Base-by-base conservation (phyloP, 2,797 vertebrate species). In the Poecile montanus region DNA sequence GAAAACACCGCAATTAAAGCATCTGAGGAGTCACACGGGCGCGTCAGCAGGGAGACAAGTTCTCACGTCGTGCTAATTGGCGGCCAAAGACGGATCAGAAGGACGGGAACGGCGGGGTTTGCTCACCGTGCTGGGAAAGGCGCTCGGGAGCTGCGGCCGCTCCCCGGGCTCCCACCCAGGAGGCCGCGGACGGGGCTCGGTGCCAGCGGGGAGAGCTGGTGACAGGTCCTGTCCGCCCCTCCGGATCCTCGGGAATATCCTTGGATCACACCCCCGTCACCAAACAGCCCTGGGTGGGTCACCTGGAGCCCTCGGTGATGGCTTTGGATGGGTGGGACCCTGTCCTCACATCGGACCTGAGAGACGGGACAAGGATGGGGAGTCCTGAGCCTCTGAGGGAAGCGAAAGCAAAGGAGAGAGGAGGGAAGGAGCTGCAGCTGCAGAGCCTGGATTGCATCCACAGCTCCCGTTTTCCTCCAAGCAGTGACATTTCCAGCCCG, bases 1-100 rank as follows among this genome's bases (percentile, higher is more conserved):
- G 70, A 86, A 96, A 96, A 72, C 89, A 76, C 70, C 45, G 94
- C 95, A 95, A 94, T 96, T 93, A 95, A 94, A 90, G 88, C 89
- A 83, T 34, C 91, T 3, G 3, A 70, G 87, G 91, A 94, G 94
- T 88, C 85, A 74, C 82, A 71, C 65, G 53, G 86, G 62, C 80
- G 1, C 58, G 44, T 80, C 94, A 88, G 81, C 26, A 1, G 44
- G 40, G 76, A 92, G 92, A 94, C 62, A 29, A 91, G 92, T 91
- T 94, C 94, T 96, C 94, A 90, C 63, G n/a, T 85, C 30, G 44
- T 8, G 71, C 72, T 93, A 95, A 95, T 95, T 92, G 95, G 91
- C 26, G 8, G 60, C 91, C 77, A 61, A 56, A 90, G 88, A 17
- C 1, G 50, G 80, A 88, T 88, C 83, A 63, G 90, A 78, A 44